Conservation (phyloP, 1,140 invertebrate species). For the Pantala flavescens region DNA sequence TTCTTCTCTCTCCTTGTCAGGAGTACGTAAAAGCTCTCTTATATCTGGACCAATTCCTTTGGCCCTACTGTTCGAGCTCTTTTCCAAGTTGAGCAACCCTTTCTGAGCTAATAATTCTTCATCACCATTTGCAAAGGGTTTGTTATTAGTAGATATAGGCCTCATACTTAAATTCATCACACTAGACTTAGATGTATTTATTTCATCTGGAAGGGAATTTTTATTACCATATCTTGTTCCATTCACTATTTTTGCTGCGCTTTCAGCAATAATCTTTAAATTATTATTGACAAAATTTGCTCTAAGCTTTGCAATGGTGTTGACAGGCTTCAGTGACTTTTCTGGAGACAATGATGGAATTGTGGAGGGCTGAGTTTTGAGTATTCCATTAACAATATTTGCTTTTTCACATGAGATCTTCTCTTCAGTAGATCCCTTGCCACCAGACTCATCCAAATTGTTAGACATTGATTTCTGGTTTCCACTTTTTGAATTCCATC, state of each 20-base stretch:
- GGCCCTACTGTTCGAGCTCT: not conserved
- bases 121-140: not conserved
- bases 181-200: not conserved
- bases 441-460: not conserved
- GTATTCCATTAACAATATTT: not conserved
- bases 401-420: not conserved
- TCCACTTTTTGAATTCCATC: not conserved
- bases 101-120: not conserved
- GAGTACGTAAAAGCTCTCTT: not conserved
- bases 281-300: not conserved
- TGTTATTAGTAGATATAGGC: not conserved
- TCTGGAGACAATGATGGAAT: not conserved
- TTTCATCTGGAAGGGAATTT: not conserved
- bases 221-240: not conserved
- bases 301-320: not conserved
- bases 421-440: not conserved
- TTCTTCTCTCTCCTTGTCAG: not conserved
- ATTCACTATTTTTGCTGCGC: not conserved
- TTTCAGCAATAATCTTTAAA: not conserved
- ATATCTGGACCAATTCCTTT: not conserved
- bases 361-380: not conserved
- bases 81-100: not conserved
- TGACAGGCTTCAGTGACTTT: not conserved
- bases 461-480: not conserved
- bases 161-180: not conserved